Percentiles rank a stretch among this genome's conserved stretches.
Evolutionary conservation across 2,888 invertebrate genomes (phyloP).

Genomic region (Odontothrips loti): DNA sequence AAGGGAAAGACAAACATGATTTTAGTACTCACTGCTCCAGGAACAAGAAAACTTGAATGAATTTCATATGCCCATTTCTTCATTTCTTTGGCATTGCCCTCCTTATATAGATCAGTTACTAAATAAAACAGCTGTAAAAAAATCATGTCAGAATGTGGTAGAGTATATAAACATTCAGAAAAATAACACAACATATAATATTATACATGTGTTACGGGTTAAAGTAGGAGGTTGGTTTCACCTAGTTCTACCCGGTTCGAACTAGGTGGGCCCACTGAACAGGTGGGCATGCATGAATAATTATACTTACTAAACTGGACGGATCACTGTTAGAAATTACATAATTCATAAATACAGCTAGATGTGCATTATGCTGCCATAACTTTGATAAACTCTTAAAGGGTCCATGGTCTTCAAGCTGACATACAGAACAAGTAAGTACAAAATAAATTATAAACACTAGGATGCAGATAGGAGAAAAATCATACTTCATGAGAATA

Average conservation of each 20-base stretch:
- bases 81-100: constrained; percentile 82
- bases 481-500: constrained; percentile 36
- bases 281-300: too few species aligned
- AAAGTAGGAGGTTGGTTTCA: too few species aligned
- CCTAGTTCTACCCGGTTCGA: too few species aligned
- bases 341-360: constrained; percentile 93
- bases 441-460: constrained; percentile 28
- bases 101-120: constrained; percentile 84
- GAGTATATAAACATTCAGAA: too few species aligned
- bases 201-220: too few species aligned
- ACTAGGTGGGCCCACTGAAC: too few species aligned
- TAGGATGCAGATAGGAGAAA: constrained; percentile 27
- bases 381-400: constrained; percentile 80
- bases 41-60: constrained; percentile 91
- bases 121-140: constrained; percentile 71
- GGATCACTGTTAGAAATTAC: constrained; percentile 80
- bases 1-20: constrained; percentile 29
- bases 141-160: constrained; percentile 36
- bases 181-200: too few species aligned
- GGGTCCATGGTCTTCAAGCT: constrained; percentile 78
- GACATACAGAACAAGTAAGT: constrained; percentile 48
- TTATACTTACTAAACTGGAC: constrained; percentile 58
- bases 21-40: constrained; percentile 67
- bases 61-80: constrained; percentile 99
- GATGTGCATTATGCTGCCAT: constrained; percentile 80